Evolutionary conservation across 2,797 vertebrate genomes (phyloP), one percentile per base, ranked within the genome.

Genomic region (Tympanoctomys barrerae): DNA sequence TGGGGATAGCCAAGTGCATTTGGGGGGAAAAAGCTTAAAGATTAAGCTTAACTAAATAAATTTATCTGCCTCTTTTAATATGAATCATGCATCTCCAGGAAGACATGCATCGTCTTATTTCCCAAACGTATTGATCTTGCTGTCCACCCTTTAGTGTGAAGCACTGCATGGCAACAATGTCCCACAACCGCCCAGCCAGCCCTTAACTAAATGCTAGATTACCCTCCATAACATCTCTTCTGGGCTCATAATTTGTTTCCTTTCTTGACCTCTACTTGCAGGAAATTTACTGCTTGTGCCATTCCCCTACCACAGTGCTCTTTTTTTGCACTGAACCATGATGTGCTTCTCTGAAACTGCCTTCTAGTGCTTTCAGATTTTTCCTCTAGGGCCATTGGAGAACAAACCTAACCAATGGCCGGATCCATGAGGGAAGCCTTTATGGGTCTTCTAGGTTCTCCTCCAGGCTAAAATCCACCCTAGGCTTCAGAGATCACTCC

Each of bases 11-110:
- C 46, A 88, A 95, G 54, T 54, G 5, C 78, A 57, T 68, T 87
- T 87, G 54, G 22, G 31, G 4, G 16, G 16, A 57, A 90, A 90
- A 77, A 70, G 13, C 52, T 81, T 42, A 42, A 42, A 31, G 31
- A 71, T 85, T 87, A 92, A 94, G 21, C 39, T 87, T 89, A 80
- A 94, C 73, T 70, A 92, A 92, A 75, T 78, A 52, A 70, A 64
- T 85, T 26, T 73, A 54, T 71, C 78, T 87, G 66, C 39, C 84
- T 46, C 11, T 59, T 91, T 94, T 84, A 95, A 77, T 80, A 82
- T 87, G 81, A 77, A 70, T 68, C 33, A 46, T 6, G 1, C 12
- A 49, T 66, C 77, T 95, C 61, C n/a, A 87, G 36, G 77, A 97
- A 86, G 57, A 91, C 86, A 73, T n/a, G 12, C 7, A 8, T 5